Conservation (phyloP, 2,113 vertebrate species). For the Rhodinocichla rosea region DNA sequence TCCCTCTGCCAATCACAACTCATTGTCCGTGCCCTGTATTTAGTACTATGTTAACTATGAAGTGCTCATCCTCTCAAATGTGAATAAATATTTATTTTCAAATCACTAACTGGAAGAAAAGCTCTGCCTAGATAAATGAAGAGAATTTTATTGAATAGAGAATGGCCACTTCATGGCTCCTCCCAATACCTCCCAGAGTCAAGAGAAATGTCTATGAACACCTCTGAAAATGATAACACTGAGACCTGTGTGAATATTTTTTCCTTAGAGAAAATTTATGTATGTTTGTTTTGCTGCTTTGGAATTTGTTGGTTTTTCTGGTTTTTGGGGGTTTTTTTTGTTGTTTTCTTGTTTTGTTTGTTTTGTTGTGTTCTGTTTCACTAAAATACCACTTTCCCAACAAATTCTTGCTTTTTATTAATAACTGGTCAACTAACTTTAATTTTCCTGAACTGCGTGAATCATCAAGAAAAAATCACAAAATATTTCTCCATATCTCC, state of each 20-base stretch:
- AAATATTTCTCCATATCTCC: not conserved
- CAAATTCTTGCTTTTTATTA: not conserved
- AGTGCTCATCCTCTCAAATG: not conserved
- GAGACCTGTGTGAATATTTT: not conserved
- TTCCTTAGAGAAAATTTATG: not conserved
- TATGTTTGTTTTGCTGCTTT: not conserved
- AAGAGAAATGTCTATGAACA: not conserved
- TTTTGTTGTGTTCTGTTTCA: not conserved
- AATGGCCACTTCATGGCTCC: not conserved
- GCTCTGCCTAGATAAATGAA: not conserved
- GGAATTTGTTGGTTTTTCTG: not conserved
- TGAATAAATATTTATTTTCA: not conserved
- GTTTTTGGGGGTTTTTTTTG: not conserved
- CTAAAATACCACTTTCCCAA: not conserved
- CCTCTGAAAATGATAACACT: not conserved
- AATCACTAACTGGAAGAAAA: not conserved
- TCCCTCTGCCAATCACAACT: not conserved
- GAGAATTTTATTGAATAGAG: not conserved
- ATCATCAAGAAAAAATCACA: not conserved
- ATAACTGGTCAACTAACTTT: not conserved
- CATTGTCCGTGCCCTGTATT: not conserved
- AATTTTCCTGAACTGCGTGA: not conserved
- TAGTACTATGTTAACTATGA: not conserved
- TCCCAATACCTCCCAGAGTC: not conserved
- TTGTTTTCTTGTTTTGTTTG: not conserved